phyloP scores from a whole-genome alignment of 2,888 invertebrate genomes.

The Epirrita christyi region DNA sequence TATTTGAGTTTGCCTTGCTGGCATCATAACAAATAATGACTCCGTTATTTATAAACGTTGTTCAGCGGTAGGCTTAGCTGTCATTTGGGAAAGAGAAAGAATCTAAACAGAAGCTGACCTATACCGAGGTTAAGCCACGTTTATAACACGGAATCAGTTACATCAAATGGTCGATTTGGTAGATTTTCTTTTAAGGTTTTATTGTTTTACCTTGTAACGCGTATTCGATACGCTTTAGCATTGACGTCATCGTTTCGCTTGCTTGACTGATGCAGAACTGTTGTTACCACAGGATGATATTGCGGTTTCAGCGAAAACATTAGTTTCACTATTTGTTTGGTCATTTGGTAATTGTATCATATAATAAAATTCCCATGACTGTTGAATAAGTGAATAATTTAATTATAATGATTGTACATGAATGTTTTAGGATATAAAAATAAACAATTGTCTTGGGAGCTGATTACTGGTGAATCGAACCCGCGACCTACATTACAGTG shows the following conservation, averaged over 20 bases:
- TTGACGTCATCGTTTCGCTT: slow-evolving; percentile 26
- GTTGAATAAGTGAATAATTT: too few relatives aligned
- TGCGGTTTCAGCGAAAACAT: not conserved
- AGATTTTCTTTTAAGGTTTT: slow-evolving; percentile 9
- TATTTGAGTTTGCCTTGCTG: not conserved
- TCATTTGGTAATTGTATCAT: not conserved
- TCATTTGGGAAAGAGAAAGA: not conserved
- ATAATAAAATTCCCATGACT: too few relatives aligned
- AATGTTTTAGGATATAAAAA: too few relatives aligned
- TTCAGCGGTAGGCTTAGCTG: too few relatives aligned
- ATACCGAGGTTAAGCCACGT: too few relatives aligned
- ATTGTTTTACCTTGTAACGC: not conserved
- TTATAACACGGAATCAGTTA: not conserved
- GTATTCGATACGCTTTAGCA: slow-evolving; percentile 14
- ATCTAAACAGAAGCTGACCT: too few relatives aligned
- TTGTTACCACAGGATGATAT: not conserved
- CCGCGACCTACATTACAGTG: too few relatives aligned
- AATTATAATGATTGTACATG: too few relatives aligned
- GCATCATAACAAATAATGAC: not conserved
- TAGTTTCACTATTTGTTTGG: not conserved
- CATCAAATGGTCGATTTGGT: too few relatives aligned
- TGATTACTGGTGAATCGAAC: too few relatives aligned
- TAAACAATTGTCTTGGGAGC: not conserved
- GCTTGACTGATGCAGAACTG: slow-evolving; percentile 13
- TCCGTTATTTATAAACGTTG: too few relatives aligned